Evolutionary conservation across 2,797 vertebrate species (phyloP).

Genomic region (Hydrolagus colliei): DNA sequence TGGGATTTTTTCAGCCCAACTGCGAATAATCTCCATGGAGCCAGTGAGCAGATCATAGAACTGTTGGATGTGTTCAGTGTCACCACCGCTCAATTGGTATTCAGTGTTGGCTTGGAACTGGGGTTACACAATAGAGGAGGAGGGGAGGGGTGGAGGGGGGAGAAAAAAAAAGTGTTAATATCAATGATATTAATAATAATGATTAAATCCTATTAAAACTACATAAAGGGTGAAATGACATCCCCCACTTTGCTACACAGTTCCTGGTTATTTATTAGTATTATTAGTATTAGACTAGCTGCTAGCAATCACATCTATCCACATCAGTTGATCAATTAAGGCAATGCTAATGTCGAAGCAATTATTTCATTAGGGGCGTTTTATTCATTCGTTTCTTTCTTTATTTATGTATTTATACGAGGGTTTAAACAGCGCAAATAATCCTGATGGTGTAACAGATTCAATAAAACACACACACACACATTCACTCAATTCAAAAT

Average conservation of each 20-base stretch:
- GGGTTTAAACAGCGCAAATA: not conserved
- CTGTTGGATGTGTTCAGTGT: conserved; percentile 97
- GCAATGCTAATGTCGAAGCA: conserved; percentile 68
- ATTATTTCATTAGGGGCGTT: conserved; percentile 59
- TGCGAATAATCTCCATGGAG: conserved; percentile 98
- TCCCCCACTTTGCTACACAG: conserved; percentile 59
- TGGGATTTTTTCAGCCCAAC: conserved; percentile 96
- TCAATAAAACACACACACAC: conserved; percentile 43
- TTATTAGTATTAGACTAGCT: not conserved
- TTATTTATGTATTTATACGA: not conserved
- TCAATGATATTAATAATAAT: conserved; percentile 46
- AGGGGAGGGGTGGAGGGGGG: too few relatives aligned
- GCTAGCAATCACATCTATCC: conserved; percentile 68
- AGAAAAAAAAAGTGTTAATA: conserved; percentile 49
- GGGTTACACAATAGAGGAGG: conserved; percentile 55
- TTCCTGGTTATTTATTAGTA: conserved; percentile 46
- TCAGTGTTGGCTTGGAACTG: conserved; percentile 99
- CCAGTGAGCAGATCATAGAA: conserved; percentile 97
- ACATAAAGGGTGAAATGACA: conserved; percentile 93
- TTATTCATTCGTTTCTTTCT: not conserved
- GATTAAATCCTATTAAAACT: conserved; percentile 83
- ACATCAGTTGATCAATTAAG: conserved; percentile 61
- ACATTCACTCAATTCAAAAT: not conserved
- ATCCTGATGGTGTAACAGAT: conserved; percentile 33
- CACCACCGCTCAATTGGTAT: conserved; percentile 93